phyloP scores from a whole-genome alignment of 2,113 vertebrate species.

The Lepus timidus region DNA sequence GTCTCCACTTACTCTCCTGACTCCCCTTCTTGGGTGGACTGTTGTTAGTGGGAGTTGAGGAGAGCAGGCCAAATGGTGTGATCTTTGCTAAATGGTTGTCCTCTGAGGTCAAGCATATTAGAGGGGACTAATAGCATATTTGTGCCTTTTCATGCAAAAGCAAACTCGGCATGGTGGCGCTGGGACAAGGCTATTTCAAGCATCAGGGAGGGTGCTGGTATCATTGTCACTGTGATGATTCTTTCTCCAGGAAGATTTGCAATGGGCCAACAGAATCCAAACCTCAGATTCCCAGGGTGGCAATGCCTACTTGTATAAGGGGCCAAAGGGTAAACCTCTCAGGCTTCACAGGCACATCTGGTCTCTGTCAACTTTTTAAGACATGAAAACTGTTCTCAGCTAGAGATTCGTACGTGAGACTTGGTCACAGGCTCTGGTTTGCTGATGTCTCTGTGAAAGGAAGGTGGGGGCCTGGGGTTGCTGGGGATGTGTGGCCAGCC shows the following conservation, averaged over 20 bases:
- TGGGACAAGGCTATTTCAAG: not conserved
- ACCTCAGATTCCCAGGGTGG: not conserved
- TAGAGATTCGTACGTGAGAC: not conserved
- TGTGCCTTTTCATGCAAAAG: not conserved
- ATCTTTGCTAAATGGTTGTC: not conserved
- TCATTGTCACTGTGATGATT: rapidly evolving
- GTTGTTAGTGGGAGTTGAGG: not conserved
- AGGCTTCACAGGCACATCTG: not conserved
- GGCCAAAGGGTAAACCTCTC: not conserved
- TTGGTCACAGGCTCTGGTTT: not conserved
- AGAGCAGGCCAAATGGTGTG: not conserved
- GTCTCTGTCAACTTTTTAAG: not conserved
- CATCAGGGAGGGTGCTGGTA: too few species aligned
- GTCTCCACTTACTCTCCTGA: not conserved
- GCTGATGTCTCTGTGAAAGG: rapidly evolving
- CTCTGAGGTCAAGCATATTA: not conserved
- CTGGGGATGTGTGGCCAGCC: rapidly evolving
- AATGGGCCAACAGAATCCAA: not conserved
- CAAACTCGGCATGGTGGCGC: rapidly evolving
- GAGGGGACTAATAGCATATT: not conserved
- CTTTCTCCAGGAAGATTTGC: not conserved
- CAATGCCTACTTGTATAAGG: not conserved
- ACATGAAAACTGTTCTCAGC: not conserved
- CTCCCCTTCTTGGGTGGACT: not conserved
- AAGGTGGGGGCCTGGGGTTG: rapidly evolving